A percentile compares a stretch with the other conserved stretches of the same genome.
Evolutionary conservation across 1,140 invertebrate species (phyloP).

Genomic region (Parapsyche elsis): DNA sequence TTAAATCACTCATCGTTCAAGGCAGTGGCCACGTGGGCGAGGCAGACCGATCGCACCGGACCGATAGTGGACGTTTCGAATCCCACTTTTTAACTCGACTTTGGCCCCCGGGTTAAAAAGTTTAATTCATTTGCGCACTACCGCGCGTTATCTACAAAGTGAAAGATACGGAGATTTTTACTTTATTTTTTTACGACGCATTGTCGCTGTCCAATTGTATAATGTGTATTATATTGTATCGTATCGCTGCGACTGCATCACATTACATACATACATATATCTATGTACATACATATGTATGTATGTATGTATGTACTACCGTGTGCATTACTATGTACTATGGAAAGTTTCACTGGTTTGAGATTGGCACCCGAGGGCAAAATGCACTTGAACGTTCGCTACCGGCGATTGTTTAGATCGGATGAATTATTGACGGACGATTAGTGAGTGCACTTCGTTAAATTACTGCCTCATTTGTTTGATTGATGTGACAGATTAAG

Average conservation of each 20-base stretch:
- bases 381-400: neutral
- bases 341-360: too few species aligned
- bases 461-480: slow-evolving; percentile 16
- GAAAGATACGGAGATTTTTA: neutral
- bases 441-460: neutral
- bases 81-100: neutral
- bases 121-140: slow-evolving; percentile 11
- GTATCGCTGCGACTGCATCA: neutral
- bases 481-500: slow-evolving; percentile 14
- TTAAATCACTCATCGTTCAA: neutral
- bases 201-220: slow-evolving; percentile 26
- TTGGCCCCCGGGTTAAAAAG: neutral
- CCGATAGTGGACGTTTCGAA: neutral
- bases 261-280: neutral
- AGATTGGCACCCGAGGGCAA: neutral
- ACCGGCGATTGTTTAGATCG: neutral
- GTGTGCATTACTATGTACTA: neutral
- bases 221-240: neutral
- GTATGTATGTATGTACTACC: too few species aligned
- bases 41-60: neutral
- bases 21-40: slow-evolving; percentile 31
- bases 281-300: too few species aligned
- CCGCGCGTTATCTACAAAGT: neutral
- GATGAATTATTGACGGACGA: slow-evolving; percentile 18
- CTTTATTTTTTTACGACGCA: slow-evolving; percentile 45